Base-by-base conservation (phyloP, 64 coral and sea anemone species). In the Orbicella faveolata region DNA sequence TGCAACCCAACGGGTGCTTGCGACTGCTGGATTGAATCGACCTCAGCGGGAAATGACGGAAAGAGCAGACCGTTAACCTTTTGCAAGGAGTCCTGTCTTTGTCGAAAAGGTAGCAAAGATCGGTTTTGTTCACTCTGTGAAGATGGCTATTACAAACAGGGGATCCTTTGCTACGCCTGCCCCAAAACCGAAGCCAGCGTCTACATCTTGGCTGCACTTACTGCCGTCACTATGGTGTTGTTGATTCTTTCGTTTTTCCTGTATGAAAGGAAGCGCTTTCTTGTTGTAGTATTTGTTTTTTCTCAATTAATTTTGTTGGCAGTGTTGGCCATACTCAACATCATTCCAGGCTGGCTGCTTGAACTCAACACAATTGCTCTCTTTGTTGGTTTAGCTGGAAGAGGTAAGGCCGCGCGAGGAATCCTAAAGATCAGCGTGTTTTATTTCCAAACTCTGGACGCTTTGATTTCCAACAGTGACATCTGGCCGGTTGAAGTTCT, bases 401-500 rank as follows among this genome's bases (percentile, higher is more conserved):
- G 85, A 34, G 88, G 88, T 8, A 87, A 81, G n/a, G 21, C 21
- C 23, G 73, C 82, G 8, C 36, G 83, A 74, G 95, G 95, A 30
- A 75, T 93, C 13, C 51, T 90, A 11, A 93, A 93, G 75, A 96
- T 93, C 36, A 61, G 83, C 12, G 88, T 96, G 26, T 96, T 96
- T 75, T 93, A 96, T 67, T 78, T 96, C n/a, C 95, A 96, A 36
- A 83, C 93, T 9, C 74, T 93, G 23, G 92, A 96, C 77, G 95
- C 95, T 44, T 74, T 96, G 78, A 36, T 96, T 34, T 93, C 91
- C 51, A 90, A 89, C 57, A 87, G 48, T 10, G 78, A 88, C 51
- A 76, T 78, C 51, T 94, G 93, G 88, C 93, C 93, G 21, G 35
- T 52, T 23, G 36, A 75, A 48, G 88, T 94, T 39, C 48, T 87